A percentile compares a stretch with the other conserved stretches of the same genome.
Conservation (phyloP, 2,888 invertebrate genomes). For the Drepana falcataria region DNA sequence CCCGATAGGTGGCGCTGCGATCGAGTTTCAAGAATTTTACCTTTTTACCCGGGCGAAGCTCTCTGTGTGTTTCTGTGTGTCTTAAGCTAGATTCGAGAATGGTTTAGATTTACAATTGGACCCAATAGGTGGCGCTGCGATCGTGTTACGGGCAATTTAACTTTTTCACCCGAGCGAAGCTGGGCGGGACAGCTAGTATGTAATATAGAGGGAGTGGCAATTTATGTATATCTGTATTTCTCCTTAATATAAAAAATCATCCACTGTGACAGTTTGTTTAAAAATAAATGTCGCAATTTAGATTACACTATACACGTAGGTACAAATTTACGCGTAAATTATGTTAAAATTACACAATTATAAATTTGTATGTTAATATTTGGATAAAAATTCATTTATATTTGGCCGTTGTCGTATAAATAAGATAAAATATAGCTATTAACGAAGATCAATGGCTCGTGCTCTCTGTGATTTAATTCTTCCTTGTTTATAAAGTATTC, state of each 20-base stretch:
- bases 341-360: slow-evolving; percentile 5
- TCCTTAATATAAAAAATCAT: neutral
- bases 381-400: slow-evolving; percentile 6
- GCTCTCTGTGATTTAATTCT: slow-evolving; percentile 24
- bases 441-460: slow-evolving; percentile 27
- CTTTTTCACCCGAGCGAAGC: too few species aligned
- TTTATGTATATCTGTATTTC: neutral
- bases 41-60: too few species aligned
- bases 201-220: too few species aligned
- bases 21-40: too few species aligned
- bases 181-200: too few species aligned
- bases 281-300: slow-evolving; percentile 8
- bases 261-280: neutral
- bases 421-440: slow-evolving; percentile 28
- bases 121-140: too few species aligned
- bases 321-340: slow-evolving; percentile 1
- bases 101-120: too few species aligned
- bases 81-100: too few species aligned
- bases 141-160: too few species aligned
- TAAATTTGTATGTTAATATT: slow-evolving; percentile 6
- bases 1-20: too few species aligned
- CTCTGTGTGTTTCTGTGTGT: too few species aligned
- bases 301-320: neutral
- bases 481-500: slow-evolving; percentile 23
- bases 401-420: slow-evolving; percentile 21